Percentiles rank a stretch among this genome's conserved stretches.
Evolutionary conservation across 1,140 invertebrate genomes (phyloP).

Genomic region (Macrobrachium nipponense): DNA sequence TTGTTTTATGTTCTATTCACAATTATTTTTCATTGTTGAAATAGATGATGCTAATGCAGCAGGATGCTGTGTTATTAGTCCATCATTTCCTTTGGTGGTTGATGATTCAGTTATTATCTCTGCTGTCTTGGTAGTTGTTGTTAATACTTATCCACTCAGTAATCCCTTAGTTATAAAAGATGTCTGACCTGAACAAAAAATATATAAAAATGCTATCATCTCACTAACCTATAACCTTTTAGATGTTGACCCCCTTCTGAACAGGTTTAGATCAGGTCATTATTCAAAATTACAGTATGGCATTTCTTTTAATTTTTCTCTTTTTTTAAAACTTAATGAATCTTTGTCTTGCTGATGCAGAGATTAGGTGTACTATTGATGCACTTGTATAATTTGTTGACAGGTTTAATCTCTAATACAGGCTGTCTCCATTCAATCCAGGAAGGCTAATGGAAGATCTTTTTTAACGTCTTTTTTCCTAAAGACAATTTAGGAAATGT

Average conservation of each 20-base stretch:
- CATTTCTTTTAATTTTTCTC: constrained; percentile 18
- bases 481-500: constrained; percentile 10
- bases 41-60: too few relatives aligned
- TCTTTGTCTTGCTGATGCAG: constrained; percentile 21
- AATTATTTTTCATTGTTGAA: too few relatives aligned
- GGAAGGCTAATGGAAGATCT: constrained; percentile 53
- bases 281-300: constrained; percentile 9
- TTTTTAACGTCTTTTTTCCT: constrained; percentile 16
- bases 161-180: constrained; percentile 47
- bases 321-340: constrained; percentile 24
- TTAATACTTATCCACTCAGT: constrained; percentile 33
- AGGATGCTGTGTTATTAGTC: too few relatives aligned
- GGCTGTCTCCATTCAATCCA: constrained; percentile 58
- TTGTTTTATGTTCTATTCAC: constrained; percentile 26
- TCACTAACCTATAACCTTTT: constrained; percentile 54
- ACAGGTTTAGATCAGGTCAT: constrained; percentile 18
- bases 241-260: constrained; percentile 53
- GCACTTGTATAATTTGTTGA: not conserved
- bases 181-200: constrained; percentile 47
- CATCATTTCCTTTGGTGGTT: too few relatives aligned
- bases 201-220: constrained; percentile 10
- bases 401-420: constrained; percentile 46
- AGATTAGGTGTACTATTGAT: not conserved
- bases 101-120: constrained; percentile 15
- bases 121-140: constrained; percentile 40